Evolutionary conservation across 2,888 invertebrate species (phyloP).

Genomic region (Eupithecia subumbrata): DNA sequence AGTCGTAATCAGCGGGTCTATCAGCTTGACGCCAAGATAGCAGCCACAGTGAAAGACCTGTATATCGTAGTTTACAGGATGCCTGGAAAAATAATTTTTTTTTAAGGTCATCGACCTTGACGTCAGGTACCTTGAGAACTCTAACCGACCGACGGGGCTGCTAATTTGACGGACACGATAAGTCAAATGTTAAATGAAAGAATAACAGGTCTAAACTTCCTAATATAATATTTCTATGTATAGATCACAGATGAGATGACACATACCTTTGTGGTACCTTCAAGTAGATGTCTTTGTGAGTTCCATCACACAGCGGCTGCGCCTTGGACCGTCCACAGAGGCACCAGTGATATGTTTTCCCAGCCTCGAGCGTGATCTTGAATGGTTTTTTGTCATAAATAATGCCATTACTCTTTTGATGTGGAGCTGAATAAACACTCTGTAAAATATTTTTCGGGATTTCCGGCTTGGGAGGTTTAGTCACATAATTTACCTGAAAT

Average conservation of each 20-base stretch:
- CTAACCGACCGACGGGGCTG: too few species aligned
- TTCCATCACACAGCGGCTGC: conserved; percentile 98
- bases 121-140: too few species aligned
- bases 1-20: too few species aligned
- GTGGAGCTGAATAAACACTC: conserved; percentile 83
- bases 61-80: too few species aligned
- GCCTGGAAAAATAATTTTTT: too few species aligned
- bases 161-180: too few species aligned
- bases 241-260: neutral
- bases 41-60: too few species aligned
- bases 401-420: conserved; percentile 88
- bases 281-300: conserved; percentile 90
- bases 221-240: neutral
- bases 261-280: conserved; percentile 88
- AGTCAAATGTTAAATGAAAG: neutral
- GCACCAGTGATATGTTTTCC: conserved; percentile 95
- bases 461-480: conserved; percentile 75
- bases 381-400: conserved; percentile 96
- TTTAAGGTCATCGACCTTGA: too few species aligned
- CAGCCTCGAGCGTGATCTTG: conserved; percentile 88
- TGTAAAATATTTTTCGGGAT: conserved; percentile 88
- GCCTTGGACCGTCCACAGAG: conserved; percentile 95
- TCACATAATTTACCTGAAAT: conserved; percentile 65
- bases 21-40: too few species aligned
- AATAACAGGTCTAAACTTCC: neutral